These are phyloP conservation scores for Spea multiplicata DNA, from an alignment of 2,113 vertebrate species.

Conservation along the genomic window DNA sequence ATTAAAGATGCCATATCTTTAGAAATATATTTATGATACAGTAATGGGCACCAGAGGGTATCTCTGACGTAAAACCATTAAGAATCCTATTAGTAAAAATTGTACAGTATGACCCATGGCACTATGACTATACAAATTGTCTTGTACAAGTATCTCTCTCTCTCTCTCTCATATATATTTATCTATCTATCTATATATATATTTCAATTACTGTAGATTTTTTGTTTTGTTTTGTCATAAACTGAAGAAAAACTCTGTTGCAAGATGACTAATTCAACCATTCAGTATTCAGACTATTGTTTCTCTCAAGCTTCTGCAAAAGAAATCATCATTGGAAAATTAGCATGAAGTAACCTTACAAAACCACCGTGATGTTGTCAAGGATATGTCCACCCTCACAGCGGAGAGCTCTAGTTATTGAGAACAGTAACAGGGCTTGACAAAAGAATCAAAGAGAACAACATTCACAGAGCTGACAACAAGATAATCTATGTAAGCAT, in stretches of 20 bases:
- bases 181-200: no score
- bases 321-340: constrained; percentile 46
- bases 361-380: constrained; percentile 28
- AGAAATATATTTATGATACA: no score
- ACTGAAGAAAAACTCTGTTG: constrained; percentile 29
- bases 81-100: no score
- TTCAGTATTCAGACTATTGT: constrained; percentile 33
- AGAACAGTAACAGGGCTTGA: constrained; percentile 10
- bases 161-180: no score
- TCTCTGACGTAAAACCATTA: no score
- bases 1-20: no score
- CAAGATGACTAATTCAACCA: constrained; percentile 33
- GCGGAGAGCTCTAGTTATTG: constrained; percentile 30
- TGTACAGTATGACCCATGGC: no score
- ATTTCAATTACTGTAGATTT: no score
- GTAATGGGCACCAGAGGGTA: no score
- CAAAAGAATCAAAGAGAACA: constrained; percentile 6
- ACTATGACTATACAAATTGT: no score
- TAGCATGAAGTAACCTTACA: constrained; percentile 39
- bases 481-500: constrained; percentile 32
- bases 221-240: no score
- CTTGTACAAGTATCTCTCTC: no score
- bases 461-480: constrained; percentile 30
- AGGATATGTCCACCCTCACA: constrained; percentile 23
- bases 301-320: constrained; percentile 33